phyloP scores from a whole-genome alignment of 2,797 vertebrate genomes.

The Smutsia gigantea region DNA sequence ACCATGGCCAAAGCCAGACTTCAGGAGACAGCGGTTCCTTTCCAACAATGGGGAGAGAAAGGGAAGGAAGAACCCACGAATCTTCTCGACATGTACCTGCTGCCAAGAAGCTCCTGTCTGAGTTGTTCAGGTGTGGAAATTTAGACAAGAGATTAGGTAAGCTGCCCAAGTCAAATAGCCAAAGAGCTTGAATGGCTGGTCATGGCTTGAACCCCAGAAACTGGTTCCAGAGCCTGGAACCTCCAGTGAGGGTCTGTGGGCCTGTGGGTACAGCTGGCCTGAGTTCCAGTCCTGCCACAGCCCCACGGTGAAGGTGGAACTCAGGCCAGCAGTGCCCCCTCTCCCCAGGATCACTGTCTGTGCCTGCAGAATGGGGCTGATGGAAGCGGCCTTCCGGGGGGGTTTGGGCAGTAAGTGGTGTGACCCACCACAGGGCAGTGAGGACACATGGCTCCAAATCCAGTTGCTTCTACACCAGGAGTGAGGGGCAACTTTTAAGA shows the following conservation, averaged over 20 bases:
- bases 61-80: neutral
- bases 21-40: neutral
- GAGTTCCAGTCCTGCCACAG: neutral
- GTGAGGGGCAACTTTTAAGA: neutral
- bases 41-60: neutral
- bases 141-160: neutral
- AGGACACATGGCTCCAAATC: neutral
- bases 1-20: neutral
- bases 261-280: fast-evolving
- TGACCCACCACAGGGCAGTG: too few relatives aligned
- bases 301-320: fast-evolving
- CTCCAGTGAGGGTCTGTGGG: fast-evolving
- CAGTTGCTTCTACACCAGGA: neutral
- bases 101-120: neutral
- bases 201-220: neutral
- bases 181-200: neutral
- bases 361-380: fast-evolving
- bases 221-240: neutral
- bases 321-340: neutral
- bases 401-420: too few relatives aligned
- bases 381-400: neutral
- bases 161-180: neutral
- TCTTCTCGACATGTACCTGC: neutral
- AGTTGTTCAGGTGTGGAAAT: neutral
- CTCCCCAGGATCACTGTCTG: neutral